Evolutionary conservation across 2,797 vertebrate species (phyloP), one percentile per base, ranked within the genome.

Genomic region (Channa striata): DNA sequence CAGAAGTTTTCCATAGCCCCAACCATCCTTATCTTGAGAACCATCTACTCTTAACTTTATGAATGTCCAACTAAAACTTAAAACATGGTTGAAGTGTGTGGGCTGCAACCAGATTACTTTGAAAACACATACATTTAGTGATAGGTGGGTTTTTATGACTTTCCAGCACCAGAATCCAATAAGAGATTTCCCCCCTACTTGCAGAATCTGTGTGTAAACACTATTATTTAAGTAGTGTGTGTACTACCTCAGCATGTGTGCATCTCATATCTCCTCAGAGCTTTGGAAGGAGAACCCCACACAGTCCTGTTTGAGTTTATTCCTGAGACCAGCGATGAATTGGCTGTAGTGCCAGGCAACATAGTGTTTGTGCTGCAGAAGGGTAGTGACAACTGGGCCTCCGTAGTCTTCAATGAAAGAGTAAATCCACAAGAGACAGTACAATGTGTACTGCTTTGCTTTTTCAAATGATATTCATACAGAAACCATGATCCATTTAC

Each of bases 341-440:
- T 99, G 77, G 95, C 94, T 8, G 96, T 99, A 19, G 94, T 97
- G 83, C 96, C 97, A 0, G 98, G 97, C 17, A 99, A 99, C 69
- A 94, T 99, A 1, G 97, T 99, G 80, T 99, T 99, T 80, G 96
- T 99, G 47, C 89, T 98, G 87, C 94, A 96, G 85, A 98, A 94
- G 72, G 96, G 94, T 33, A 83, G 85, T 0, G 98, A 99, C 85
- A 98, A 98, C 83, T 99, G 98, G 98, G 97, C 97, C 0, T 97
- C 95, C 0, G 97, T 99, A 79, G 82, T 98, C 82, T 99, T 99
- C 91, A 99, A 99, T 0, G 97, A 94, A 77, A 95, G 98, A 95
- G 98, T 98, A 90, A 60, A 88, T 17, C 2, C 25, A 19, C 13
- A 0, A 8, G 1, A 8, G 0, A 10, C 14, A 66, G 2, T 30